Conservation (phyloP, 2,113 vertebrate genomes). For the Bubo blakistoni region DNA sequence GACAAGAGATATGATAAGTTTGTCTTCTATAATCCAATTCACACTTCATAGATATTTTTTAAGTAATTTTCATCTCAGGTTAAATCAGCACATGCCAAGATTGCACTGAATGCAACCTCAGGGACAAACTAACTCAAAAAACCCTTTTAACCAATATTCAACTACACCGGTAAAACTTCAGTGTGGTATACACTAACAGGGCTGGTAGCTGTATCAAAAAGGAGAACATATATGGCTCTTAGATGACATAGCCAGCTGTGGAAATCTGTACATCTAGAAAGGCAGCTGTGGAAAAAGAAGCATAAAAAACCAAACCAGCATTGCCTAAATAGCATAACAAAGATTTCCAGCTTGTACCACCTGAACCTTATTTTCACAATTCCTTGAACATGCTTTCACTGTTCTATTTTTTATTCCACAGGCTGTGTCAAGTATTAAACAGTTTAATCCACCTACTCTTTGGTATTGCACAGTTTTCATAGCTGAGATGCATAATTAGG, state of each 20-base stretch:
- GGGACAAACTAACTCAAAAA: neutral
- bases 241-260: neutral
- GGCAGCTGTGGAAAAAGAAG: neutral
- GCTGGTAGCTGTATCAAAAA: neutral
- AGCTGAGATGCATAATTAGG: slow-evolving; percentile 16
- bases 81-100: neutral
- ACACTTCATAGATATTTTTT: neutral
- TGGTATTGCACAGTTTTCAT: neutral
- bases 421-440: neutral
- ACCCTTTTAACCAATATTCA: neutral
- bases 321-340: neutral
- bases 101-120: neutral
- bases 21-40: neutral
- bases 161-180: neutral
- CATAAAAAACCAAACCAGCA: neutral
- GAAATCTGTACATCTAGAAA: neutral
- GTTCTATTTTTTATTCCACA: slow-evolving; percentile 8
- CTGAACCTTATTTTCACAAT: neutral
- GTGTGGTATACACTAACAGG: neutral
- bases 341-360: neutral
- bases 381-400: neutral
- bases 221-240: neutral
- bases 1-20: neutral
- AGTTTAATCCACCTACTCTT: slow-evolving; percentile 31
- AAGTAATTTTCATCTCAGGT: neutral